Base-by-base conservation (phyloP, 2,113 vertebrate species). In the Ondatra zibethicus region DNA sequence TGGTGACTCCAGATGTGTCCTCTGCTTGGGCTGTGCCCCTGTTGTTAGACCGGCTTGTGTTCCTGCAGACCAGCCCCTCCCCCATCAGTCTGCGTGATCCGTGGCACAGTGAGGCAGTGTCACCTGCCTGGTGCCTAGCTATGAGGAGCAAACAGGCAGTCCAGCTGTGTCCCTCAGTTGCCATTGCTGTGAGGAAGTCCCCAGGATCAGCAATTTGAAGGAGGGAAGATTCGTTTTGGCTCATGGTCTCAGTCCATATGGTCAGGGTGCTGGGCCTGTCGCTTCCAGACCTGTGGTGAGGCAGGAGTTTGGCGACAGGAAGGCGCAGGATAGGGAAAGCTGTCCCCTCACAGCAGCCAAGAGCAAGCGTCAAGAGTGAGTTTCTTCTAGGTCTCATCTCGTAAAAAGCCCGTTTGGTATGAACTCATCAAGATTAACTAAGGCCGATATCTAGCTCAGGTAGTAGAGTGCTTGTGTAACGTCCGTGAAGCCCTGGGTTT, bases 61-160 rank as follows among this genome's bases (percentile, higher is more conserved):
- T 52, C 13, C 63, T 3, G 0, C 7, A 0, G 27, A 88, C 9
- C 50, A 61, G 25, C 55, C 21, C 6, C 42, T 3, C 0, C 50
- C 42, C 52, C n/a, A 3, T 3, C 72, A 29, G 8, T 3, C 66
- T 29, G 50, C 8, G 4, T 63, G 21, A n/a, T 12, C 61, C 45
- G 55, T 84, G 61, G 39, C 8, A 0, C 33, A 16, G 91, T 36
- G 58, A 23, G 45, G 33, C 3, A 1, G 31, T 27, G 47, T 16
- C 31, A 21, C 25, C 39, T 6, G 63, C 8, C 6, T 68, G n/a
- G 5, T 21, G 50, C 33, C 23, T 39, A 27, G 76, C 36, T 27
- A 4, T 0, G 0, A 25, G 66, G 52, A 63, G 72, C 58, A 5
- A 17, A 19, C 1, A 3, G 16, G 21, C 1, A 0, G 47, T 17